These are phyloP conservation scores for Trypoxylon attenuatum DNA, from an alignment of 2,888 invertebrate genomes.

Conservation along the genomic window DNA sequence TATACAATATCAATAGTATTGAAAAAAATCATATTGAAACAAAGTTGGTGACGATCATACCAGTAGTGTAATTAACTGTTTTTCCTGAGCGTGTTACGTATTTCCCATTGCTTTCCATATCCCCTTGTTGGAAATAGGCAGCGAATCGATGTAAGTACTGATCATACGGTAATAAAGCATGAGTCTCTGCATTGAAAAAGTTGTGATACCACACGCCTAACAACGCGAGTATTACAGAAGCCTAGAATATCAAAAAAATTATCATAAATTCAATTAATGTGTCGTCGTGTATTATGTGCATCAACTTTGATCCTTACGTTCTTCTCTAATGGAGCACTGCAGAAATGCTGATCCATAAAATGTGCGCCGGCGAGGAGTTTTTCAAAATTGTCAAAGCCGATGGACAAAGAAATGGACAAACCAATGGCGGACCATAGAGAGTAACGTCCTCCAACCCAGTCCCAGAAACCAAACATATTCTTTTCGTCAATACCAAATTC, in stretches of 20 bases:
- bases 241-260: slow-evolving; percentile 76
- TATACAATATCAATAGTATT: background rate
- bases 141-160: slow-evolving; percentile 99
- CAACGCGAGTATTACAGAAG: slow-evolving; percentile 93
- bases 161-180: slow-evolving; percentile 97
- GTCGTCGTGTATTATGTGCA: background rate
- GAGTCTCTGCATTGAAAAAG: slow-evolving; percentile 96
- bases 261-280: slow-evolving; percentile 18
- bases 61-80: slow-evolving; percentile 76
- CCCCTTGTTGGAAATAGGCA: slow-evolving; percentile 99
- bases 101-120: slow-evolving; percentile 99
- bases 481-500: slow-evolving; percentile 97
- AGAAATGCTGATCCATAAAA: slow-evolving; percentile 96
- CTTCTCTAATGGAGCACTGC: slow-evolving; percentile 88
- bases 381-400: slow-evolving; percentile 97
- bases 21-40: background rate
- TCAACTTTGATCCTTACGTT: slow-evolving; percentile 81
- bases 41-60: slow-evolving; percentile 60
- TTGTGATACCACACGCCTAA: slow-evolving; percentile 96
- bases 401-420: slow-evolving; percentile 92
- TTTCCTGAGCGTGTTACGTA: slow-evolving; percentile 85
- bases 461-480: slow-evolving; percentile 99
- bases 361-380: slow-evolving; percentile 92
- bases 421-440: slow-evolving; percentile 99
- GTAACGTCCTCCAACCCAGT: slow-evolving; percentile 99